Base-by-base conservation (phyloP, 2,888 invertebrate genomes). In the Apeira syringaria region DNA sequence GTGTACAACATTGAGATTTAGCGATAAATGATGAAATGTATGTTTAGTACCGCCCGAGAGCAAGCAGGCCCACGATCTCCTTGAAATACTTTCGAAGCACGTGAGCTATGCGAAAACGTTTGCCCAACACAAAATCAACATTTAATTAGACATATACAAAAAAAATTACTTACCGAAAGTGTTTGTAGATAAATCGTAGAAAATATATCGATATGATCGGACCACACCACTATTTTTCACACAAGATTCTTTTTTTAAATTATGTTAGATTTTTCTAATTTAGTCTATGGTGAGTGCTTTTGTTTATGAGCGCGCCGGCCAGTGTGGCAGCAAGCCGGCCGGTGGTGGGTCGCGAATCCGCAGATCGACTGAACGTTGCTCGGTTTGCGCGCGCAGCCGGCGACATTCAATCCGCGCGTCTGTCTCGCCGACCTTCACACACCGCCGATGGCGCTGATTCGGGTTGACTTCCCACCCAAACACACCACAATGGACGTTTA, bases 11-110 rank as follows among this genome's bases (percentile, higher is more conserved):
- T 36, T 38, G 36, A 53, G 47, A 53, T 53, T 43, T 46, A 27
- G 28, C 29, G 43, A 27, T 35, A 43, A 28, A 35, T 59, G 52
- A 58, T 56, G 54, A 59, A 67, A 68, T 60, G 40, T 20, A 50
- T 50, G 51, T 52, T 43, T 41, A 50, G 45, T 64, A 61, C 60
- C 68, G 61, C 64, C 67, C 65, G 61, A 74, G 75, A 72, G 35
- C 47, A 37, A 12, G 34, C 24, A 35, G 45, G 30, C 51, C 72
- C 83, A 82, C 56, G 86, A 81, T 86, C 75, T 77, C 89, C 89
- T 89, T 89, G 89, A 82, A 89, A 89, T 86, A 88, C 89, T 89
- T 89, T 89, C 88, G 64, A 86, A 80, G 77, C 74, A 77, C 74
- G 76, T 78, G 77, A 77, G 80, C 76, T 80, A 83, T 77, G 80